Conservation (phyloP, 2,888 invertebrate species). For the Ormyrus nitidulus region DNA sequence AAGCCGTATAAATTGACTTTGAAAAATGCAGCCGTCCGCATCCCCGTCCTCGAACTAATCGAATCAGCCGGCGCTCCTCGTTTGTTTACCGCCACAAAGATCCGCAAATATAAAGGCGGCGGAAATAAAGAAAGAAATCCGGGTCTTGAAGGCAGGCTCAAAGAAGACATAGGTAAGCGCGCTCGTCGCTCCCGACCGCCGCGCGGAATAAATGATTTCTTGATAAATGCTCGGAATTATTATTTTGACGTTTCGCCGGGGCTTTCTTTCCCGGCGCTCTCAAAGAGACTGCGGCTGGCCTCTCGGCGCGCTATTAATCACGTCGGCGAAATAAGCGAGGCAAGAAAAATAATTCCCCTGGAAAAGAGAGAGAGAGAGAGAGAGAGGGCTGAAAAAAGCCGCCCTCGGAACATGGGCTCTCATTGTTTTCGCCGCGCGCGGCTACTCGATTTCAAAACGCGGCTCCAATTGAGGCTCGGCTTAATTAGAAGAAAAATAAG, state of each 20-base stretch:
- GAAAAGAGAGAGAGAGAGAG: slow-evolving; percentile 46
- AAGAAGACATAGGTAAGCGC: no score
- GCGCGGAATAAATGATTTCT: slow-evolving; percentile 50
- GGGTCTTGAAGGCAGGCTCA: no score
- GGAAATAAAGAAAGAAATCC: no score
- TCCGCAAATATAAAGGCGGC: no score
- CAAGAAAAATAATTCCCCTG: slow-evolving; percentile 66
- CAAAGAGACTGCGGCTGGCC: slow-evolving; percentile 14
- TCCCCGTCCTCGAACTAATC: no score
- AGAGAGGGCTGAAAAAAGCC: slow-evolving; percentile 10
- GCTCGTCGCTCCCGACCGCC: no score
- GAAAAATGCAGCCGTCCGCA: no score
- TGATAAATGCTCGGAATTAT: slow-evolving; percentile 66
- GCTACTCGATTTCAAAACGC: slow-evolving; percentile 30
- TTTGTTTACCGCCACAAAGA: no score
- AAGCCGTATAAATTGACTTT: no score
- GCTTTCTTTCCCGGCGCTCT: slow-evolving; percentile 18
- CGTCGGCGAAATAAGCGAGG: slow-evolving; percentile 63
- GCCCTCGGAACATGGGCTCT: slow-evolving; percentile 8
- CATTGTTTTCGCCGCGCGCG: slow-evolving; percentile 42
- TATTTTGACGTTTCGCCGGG: slow-evolving; percentile 66
- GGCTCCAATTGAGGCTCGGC: slow-evolving; percentile 8
- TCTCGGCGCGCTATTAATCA: slow-evolving; percentile 65
- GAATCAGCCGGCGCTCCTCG: no score
- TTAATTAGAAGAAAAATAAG: slow-evolving; percentile 8